Percentiles rank a stretch among this genome's conserved stretches.
phyloP scores from a whole-genome alignment of 2,113 vertebrate genomes.

The Salvelinus sp. region DNA sequence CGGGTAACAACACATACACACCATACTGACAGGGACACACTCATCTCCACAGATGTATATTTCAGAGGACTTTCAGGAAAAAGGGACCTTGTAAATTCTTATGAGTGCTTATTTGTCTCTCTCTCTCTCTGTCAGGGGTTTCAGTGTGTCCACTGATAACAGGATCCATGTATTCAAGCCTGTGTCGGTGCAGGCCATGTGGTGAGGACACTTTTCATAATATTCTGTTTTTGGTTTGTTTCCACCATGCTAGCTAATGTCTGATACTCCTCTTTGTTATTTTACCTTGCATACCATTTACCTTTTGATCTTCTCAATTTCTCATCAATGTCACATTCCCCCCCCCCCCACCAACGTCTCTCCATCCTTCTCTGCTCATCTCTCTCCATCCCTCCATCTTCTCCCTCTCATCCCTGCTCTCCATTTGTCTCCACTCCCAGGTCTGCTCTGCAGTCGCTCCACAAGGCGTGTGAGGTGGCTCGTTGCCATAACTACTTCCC shows the following conservation, averaged over 20 bases:
- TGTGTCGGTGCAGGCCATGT: conserved; percentile 98
- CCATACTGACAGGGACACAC: background rate
- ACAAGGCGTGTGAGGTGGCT: conserved; percentile 95
- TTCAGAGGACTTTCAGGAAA: background rate
- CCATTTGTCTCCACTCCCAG: conserved; percentile 59
- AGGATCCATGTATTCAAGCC: conserved; percentile 97
- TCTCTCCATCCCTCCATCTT: background rate
- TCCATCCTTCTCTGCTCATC: conserved; percentile 9
- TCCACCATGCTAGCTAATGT: no score
- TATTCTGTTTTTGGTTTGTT: no score
- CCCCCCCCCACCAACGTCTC: no score
- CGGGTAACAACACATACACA: conserved; percentile 78
- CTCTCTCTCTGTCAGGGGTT: conserved; percentile 73
- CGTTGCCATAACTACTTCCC: conserved; percentile 96
- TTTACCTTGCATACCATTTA: no score
- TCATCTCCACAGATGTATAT: background rate
- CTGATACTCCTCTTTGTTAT: no score
- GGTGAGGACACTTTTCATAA: conserved; percentile 74
- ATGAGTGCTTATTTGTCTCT: background rate
- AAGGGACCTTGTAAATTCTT: background rate
- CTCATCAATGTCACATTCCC: background rate
- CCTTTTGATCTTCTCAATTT: background rate
- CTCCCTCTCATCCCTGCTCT: conserved; percentile 6
- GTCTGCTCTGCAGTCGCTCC: conserved; percentile 95
- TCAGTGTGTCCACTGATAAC: conserved; percentile 95